Percentiles rank a stretch among this genome's conserved stretches.
Evolutionary conservation across 2,888 invertebrate genomes (phyloP).

Genomic region (Philopedon plagiatum): DNA sequence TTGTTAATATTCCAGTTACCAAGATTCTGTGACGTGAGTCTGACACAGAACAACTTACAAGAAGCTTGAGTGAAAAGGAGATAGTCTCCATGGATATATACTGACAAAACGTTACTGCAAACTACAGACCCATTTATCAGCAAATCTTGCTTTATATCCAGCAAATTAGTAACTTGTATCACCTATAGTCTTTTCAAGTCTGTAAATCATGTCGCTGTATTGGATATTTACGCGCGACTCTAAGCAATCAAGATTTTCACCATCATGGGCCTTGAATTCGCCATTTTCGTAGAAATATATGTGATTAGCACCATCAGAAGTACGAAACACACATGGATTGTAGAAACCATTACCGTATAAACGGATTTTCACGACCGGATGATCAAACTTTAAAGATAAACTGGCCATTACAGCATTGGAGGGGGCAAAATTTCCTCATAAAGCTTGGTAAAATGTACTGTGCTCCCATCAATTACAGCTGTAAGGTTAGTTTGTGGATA

Average conservation of each 20-base stretch:
- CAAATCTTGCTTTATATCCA: slow-evolving; percentile 63
- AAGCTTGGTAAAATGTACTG: slow-evolving; percentile 81
- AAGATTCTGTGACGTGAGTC: slow-evolving; percentile 42
- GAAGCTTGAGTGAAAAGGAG: slow-evolving; percentile 77
- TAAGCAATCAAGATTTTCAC: neutral
- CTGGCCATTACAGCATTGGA: slow-evolving; percentile 86
- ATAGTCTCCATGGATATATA: slow-evolving; percentile 78
- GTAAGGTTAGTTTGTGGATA: slow-evolving; percentile 67
- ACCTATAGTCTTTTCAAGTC: neutral
- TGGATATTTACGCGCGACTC: no score
- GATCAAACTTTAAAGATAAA: slow-evolving; percentile 71
- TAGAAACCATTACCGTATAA: slow-evolving; percentile 72
- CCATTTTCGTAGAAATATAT: slow-evolving; percentile 23
- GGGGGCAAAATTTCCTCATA: slow-evolving; percentile 84
- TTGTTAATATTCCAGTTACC: slow-evolving; percentile 11
- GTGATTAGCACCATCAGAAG: slow-evolving; percentile 9
- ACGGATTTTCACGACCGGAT: slow-evolving; percentile 74
- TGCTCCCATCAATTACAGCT: slow-evolving; percentile 85
- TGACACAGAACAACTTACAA: slow-evolving; percentile 71
- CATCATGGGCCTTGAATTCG: neutral
- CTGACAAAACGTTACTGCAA: slow-evolving; percentile 80
- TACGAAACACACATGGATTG: slow-evolving; percentile 14
- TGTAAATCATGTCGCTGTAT: neutral
- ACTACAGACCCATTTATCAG: slow-evolving; percentile 73
- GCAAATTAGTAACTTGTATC: slow-evolving; percentile 35